Conservation (phyloP, 2,113 vertebrate genomes). For the Callocephalon fimbriatum region DNA sequence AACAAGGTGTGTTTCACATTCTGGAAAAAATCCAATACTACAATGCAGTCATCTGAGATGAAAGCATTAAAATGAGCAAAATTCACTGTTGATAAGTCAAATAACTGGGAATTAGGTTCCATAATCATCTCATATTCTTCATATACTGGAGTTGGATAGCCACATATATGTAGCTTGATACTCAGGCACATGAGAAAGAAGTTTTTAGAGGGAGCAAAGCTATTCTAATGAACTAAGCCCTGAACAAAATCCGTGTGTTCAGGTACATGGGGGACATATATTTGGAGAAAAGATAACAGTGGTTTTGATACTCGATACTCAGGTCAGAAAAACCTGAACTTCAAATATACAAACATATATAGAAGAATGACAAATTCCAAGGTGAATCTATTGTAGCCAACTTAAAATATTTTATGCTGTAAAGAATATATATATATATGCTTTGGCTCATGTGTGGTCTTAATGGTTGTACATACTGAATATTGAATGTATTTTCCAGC, state of each 20-base stretch:
- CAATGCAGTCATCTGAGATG: neutral
- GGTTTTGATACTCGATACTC: neutral
- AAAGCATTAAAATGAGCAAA: neutral
- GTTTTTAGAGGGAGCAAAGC: neutral
- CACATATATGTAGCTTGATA: neutral
- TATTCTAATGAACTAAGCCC: neutral
- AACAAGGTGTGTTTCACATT: neutral
- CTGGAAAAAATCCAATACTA: neutral
- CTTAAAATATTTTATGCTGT: neutral
- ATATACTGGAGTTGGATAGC: neutral
- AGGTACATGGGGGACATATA: neutral
- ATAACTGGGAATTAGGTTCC: neutral
- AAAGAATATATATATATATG: neutral
- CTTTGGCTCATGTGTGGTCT: neutral
- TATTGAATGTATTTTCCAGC: neutral
- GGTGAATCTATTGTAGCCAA: neutral
- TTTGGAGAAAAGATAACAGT: neutral
- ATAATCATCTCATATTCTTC: neutral
- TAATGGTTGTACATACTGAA: accelerated
- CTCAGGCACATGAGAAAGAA: neutral
- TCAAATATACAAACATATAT: neutral
- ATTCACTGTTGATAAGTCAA: neutral
- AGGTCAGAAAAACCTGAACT: neutral
- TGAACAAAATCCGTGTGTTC: neutral
- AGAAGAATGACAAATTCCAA: neutral